Conservation (phyloP, 2,888 invertebrate species). For the Tenthredo scrophulariae region DNA sequence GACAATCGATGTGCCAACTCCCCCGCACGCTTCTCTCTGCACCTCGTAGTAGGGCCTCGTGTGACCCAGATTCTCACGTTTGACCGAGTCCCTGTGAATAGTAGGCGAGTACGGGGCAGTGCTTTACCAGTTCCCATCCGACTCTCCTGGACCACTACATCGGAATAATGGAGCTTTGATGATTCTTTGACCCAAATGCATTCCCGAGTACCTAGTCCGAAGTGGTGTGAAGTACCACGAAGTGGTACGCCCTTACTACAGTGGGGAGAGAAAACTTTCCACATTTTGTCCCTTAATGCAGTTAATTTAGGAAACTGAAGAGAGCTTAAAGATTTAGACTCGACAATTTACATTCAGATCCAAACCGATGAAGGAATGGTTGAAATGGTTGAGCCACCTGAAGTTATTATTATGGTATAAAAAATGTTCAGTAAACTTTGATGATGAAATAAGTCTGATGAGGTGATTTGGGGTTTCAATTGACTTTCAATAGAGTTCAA, state of each 20-base stretch:
- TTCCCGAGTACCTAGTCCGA: constrained; percentile 37
- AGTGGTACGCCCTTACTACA: constrained; percentile 1
- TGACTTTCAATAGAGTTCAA: background rate
- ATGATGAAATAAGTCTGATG: background rate
- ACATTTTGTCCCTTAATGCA: constrained; percentile 18
- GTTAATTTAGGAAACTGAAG: constrained; percentile 40
- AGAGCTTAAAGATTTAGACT: background rate
- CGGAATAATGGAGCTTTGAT: constrained; percentile 54
- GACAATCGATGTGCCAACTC: constrained; percentile 41
- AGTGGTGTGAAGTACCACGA: constrained; percentile 24
- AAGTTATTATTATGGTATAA: background rate
- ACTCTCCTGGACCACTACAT: constrained; percentile 42
- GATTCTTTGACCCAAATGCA: constrained; percentile 54
- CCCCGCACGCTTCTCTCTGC: constrained; percentile 23
- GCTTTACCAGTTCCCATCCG: constrained; percentile 41
- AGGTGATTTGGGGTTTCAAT: background rate
- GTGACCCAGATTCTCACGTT: constrained; percentile 40
- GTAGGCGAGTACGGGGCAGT: constrained; percentile 32
- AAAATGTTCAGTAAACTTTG: background rate
- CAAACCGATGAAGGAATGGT: background rate
- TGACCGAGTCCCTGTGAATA: constrained; percentile 43
- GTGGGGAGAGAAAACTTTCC: background rate
- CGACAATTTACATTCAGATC: background rate
- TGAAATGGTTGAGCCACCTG: background rate
- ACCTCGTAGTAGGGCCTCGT: constrained; percentile 24